These are phyloP conservation scores for Drosophila nr. medialis DNA, from an alignment of 2,888 invertebrate genomes.

Conservation along the genomic window DNA sequence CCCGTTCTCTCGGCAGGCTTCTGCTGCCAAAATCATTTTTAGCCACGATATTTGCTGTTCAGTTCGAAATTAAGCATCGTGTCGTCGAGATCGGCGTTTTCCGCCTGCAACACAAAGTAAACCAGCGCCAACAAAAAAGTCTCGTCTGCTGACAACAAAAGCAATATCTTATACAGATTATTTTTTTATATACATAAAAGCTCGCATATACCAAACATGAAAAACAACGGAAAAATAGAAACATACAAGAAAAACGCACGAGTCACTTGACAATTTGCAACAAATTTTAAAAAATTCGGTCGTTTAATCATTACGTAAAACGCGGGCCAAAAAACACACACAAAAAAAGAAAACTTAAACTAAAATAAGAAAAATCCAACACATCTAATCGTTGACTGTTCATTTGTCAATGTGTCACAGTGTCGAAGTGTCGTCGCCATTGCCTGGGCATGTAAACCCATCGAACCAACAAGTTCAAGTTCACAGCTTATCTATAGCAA, in stretches of 20 bases:
- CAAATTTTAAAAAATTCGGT: conserved; percentile 70
- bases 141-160: conserved; percentile 46
- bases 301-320: conserved; percentile 78
- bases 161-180: conserved; percentile 57
- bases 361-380: conserved; percentile 17
- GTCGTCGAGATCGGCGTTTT: conserved; percentile 58
- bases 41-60: conserved; percentile 63
- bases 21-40: conserved; percentile 71
- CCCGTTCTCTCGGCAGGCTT: conserved; percentile 47
- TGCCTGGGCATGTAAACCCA: conserved; percentile 50
- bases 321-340: conserved; percentile 35
- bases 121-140: conserved; percentile 32
- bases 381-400: conserved; percentile 40
- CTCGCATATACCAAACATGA: conserved; percentile 55
- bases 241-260: conserved; percentile 40
- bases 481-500: conserved; percentile 34
- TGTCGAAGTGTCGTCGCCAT: conserved; percentile 34
- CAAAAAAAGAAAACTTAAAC: conserved; percentile 4
- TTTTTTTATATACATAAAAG: conserved; percentile 66
- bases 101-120: conserved; percentile 36
- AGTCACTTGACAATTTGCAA: conserved; percentile 67
- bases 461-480: conserved; percentile 66
- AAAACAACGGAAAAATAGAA: conserved; percentile 21
- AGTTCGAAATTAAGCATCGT: conserved; percentile 75
- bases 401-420: conserved; percentile 68